phyloP scores from a whole-genome alignment of 2,797 vertebrate genomes.

The Enteromius argenteus region DNA sequence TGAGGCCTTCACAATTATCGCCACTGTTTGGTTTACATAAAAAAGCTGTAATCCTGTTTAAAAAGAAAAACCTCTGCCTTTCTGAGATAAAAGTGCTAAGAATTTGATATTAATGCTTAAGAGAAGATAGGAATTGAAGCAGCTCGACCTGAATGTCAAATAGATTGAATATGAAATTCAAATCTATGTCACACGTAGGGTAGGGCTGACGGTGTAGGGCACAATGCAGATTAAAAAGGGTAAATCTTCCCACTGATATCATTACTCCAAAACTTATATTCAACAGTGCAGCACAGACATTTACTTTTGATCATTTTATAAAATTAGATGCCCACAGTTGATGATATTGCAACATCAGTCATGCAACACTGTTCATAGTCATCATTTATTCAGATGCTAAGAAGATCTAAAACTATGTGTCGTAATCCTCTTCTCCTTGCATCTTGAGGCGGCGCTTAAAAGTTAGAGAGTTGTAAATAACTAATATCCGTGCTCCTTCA shows the following conservation, averaged over 20 bases:
- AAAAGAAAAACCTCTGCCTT: neutral
- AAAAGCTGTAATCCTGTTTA: neutral
- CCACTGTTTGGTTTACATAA: neutral
- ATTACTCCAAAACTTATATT: neutral
- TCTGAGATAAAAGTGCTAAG: neutral
- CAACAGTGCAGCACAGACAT: neutral
- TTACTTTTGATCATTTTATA: neutral
- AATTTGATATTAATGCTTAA: neutral
- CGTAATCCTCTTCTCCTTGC: neutral
- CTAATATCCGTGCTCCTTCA: neutral
- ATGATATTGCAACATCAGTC: neutral
- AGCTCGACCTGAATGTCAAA: neutral
- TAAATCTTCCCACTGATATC: neutral
- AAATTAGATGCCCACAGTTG: neutral
- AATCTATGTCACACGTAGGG: no score
- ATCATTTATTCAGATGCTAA: neutral
- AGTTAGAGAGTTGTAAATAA: neutral
- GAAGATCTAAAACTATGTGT: constrained; percentile 13
- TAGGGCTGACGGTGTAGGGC: neutral
- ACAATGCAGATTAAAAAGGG: neutral
- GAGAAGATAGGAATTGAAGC: neutral
- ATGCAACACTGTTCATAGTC: neutral
- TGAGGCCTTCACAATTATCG: constrained; percentile 23
- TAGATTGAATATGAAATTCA: neutral
- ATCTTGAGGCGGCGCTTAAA: neutral